These are phyloP conservation scores for Trochalopteron elliotii DNA, from an alignment of 2,113 vertebrate species.

Conservation along the genomic window DNA sequence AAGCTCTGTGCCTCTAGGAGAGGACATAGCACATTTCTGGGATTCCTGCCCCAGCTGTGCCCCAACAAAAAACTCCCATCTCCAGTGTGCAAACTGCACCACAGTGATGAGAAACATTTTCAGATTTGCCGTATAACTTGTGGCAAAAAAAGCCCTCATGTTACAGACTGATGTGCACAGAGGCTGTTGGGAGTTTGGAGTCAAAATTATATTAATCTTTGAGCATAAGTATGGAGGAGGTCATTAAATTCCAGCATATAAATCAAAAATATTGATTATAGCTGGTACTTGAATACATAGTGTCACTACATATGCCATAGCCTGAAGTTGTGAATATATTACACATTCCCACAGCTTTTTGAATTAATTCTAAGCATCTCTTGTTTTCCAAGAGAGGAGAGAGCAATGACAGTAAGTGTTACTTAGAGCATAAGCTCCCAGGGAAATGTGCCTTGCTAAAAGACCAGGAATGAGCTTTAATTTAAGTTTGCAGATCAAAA, in stretches of 20 bases:
- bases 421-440: neutral
- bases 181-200: neutral
- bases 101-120: neutral
- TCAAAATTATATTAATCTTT: neutral
- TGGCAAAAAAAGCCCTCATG: neutral
- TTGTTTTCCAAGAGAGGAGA: neutral
- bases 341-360: neutral
- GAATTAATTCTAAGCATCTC: neutral
- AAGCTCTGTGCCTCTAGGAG: neutral
- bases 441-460: neutral
- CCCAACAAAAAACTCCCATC: neutral
- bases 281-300: neutral
- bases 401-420: neutral
- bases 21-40: rapidly evolving
- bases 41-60: neutral
- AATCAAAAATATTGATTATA: neutral
- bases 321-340: neutral
- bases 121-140: neutral
- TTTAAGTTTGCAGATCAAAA: slow-evolving; percentile 26
- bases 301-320: neutral
- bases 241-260: neutral
- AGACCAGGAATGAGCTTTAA: slow-evolving; percentile 9
- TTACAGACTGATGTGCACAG: neutral
- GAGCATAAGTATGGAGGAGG: neutral
- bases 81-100: neutral